Conservation (phyloP, 2,113 vertebrate species). For the Gavialis gangeticus region DNA sequence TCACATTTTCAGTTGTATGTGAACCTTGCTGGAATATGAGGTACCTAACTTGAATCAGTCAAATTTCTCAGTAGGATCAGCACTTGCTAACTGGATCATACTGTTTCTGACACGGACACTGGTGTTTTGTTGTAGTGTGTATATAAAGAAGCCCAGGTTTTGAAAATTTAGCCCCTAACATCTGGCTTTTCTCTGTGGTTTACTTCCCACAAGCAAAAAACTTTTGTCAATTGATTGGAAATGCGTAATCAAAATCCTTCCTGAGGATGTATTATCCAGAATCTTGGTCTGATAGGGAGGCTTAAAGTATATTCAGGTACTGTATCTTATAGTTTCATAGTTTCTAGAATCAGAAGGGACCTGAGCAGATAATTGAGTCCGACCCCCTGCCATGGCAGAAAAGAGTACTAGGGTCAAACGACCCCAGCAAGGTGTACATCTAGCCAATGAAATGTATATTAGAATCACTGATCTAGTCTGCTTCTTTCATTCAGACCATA, state of each 20-base stretch:
- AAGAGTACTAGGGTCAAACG: too few relatives aligned
- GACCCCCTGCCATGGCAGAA: too few relatives aligned
- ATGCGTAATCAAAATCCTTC: not conserved
- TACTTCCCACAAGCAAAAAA: not conserved
- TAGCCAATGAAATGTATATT: not conserved
- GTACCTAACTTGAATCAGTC: not conserved
- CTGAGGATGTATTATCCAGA: not conserved
- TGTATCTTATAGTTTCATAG: too few relatives aligned
- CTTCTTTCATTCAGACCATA: not conserved
- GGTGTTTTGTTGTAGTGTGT: not conserved
- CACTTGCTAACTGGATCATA: not conserved
- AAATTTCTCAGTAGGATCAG: not conserved
- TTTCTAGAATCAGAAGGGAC: too few relatives aligned
- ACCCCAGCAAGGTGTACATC: too few relatives aligned
- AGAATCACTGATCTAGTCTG: not conserved
- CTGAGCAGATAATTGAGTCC: too few relatives aligned
- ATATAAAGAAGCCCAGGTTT: not conserved
- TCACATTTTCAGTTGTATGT: not conserved
- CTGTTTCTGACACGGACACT: not conserved
- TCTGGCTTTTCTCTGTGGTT: not conserved
- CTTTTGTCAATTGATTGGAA: too few relatives aligned
- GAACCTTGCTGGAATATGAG: not conserved
- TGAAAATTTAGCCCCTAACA: not conserved
- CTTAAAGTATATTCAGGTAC: not conserved
- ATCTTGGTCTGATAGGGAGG: not conserved